Percentiles rank a stretch among this genome's conserved stretches.
These are phyloP conservation scores for Malurus leucopterus DNA, from an alignment of 2,797 vertebrate species.

Conservation along the genomic window DNA sequence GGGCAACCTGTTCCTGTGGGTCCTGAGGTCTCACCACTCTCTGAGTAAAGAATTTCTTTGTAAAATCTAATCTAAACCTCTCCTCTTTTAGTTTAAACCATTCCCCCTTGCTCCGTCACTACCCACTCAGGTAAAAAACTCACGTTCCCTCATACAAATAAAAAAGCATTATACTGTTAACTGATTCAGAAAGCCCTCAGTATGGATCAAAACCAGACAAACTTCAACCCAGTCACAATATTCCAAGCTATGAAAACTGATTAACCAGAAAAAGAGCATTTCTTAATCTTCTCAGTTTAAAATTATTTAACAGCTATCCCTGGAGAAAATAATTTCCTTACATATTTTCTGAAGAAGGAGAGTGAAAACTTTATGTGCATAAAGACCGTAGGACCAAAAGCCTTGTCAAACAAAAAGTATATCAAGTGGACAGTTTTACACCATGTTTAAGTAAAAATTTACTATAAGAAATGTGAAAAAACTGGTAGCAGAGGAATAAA, in stretches of 20 bases:
- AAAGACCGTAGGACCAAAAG: not conserved
- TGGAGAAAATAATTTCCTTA: not conserved
- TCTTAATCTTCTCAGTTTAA: not conserved
- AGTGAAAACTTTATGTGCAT: not conserved
- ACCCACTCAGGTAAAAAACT: not conserved
- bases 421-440: not conserved
- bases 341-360: not conserved
- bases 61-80: not conserved
- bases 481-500: not conserved
- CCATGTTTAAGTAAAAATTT: not conserved
- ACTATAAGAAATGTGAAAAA: not conserved
- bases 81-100: not conserved
- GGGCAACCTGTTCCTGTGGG: not conserved
- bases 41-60: not conserved
- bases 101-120: not conserved
- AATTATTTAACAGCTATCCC: not conserved
- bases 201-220: not conserved
- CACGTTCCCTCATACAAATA: not conserved
- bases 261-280: not conserved
- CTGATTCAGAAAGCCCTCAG: not conserved
- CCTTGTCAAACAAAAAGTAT: not conserved
- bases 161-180: not conserved
- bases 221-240: constrained; percentile 13
- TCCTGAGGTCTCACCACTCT: not conserved
- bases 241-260: constrained; percentile 25